phyloP scores from a whole-genome alignment of 2,797 vertebrate species.

The Sphenopsis melanotis region DNA sequence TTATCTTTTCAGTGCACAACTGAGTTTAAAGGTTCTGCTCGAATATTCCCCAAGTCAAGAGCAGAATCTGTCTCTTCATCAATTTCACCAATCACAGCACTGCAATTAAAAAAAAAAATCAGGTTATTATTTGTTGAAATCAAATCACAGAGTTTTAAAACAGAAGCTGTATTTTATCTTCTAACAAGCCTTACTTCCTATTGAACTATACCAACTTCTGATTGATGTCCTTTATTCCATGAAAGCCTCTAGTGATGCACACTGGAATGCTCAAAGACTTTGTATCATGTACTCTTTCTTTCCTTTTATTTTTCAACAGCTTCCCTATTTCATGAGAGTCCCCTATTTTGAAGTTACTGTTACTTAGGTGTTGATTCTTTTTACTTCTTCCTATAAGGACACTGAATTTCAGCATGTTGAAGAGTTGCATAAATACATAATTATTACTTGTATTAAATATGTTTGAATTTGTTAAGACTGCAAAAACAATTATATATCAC shows the following conservation, averaged over 20 bases:
- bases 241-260: background rate
- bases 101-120: slow-evolving; percentile 52
- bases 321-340: background rate
- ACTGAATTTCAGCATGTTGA: background rate
- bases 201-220: background rate
- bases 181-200: background rate
- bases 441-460: background rate
- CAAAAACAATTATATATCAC: background rate
- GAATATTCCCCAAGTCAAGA: slow-evolving; percentile 94
- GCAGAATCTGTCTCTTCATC: slow-evolving; percentile 97
- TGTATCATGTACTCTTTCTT: background rate
- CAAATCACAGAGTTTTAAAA: background rate
- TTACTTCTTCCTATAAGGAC: background rate
- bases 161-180: background rate
- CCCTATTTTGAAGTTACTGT: background rate
- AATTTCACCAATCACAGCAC: slow-evolving; percentile 97
- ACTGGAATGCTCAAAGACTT: background rate
- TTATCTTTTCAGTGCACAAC: slow-evolving; percentile 86
- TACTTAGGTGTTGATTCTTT: background rate
- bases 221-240: background rate
- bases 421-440: background rate
- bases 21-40: slow-evolving; percentile 95
- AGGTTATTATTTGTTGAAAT: background rate
- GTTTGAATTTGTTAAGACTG: background rate
- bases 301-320: background rate